Evolutionary conservation across 2,797 vertebrate species (phyloP), one percentile per base, ranked within the genome.

Genomic region (Macropodus opercularis): DNA sequence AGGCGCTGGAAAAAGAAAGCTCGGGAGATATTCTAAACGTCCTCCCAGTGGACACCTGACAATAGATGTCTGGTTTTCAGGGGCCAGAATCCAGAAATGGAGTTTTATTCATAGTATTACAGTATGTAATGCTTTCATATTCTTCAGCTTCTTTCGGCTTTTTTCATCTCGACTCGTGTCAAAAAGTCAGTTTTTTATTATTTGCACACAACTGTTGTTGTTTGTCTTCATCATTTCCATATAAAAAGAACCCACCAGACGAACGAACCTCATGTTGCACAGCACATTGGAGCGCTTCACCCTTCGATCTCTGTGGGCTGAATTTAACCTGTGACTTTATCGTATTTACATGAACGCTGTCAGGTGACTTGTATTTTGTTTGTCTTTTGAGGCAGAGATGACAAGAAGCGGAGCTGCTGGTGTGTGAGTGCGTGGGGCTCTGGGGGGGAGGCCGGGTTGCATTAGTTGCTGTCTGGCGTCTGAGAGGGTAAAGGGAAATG

Each of bases 381-480:
- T 39, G 43, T 60, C 55, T 55, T 71, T 60, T 32, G 35, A 56
- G 63, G 40, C 64, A 39, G 51, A 62, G 42, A 50, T 21, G 57
- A 77, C 77, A 75, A 69, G 80, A 60, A 68, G 83, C 54, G 57
- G 63, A 73, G 79, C 84, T 85, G 85, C 50, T 85, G 63, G 58
- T 65, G 65, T 82, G 83, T 77, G 87, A 85, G n/a, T n/a, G n/a
- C n/a, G n/a, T n/a, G 67, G 55, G 72, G 72, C 52, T 80, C 75
- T 54, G 36, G 65, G 75, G 75, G 69, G 56, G 66, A 34, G 40
- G 65, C n/a, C n/a, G 75, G 71, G 63, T 51, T 69, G 75, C 81
- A 86, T 88, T 85, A 89, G 84, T 76, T 41, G 61, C 79, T 89
- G 86, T 86, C 83, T 88, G 81, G 76, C 71, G 71, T 87, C 88